Conservation (phyloP, 2,113 vertebrate genomes). For the Atrichornis clamosus region DNA sequence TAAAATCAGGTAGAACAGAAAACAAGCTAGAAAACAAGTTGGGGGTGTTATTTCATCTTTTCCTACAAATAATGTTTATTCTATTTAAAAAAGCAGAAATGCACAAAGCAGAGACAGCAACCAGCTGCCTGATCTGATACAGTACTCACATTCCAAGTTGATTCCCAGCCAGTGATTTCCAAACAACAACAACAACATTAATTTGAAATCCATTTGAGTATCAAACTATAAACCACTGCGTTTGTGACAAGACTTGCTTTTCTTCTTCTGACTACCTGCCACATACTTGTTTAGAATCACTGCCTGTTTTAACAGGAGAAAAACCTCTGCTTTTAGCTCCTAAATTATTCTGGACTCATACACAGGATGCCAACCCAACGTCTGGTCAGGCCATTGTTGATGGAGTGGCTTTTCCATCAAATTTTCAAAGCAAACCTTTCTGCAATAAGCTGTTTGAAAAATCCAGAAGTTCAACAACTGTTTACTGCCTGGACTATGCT, state of each 20-base stretch:
- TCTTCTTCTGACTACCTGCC: neutral
- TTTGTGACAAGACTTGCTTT: neutral
- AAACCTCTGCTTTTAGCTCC: neutral
- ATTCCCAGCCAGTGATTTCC: neutral
- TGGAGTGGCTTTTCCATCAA: neutral
- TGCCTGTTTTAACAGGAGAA: neutral
- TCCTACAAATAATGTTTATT: neutral
- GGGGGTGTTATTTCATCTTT: neutral
- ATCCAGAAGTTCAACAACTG: neutral
- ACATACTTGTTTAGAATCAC: neutral
- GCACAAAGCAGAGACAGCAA: neutral
- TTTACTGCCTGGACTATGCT: neutral
- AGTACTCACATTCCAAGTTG: neutral
- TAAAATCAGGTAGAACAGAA: neutral
- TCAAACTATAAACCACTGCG: neutral
- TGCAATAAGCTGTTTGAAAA: neutral
- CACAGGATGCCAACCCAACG: neutral
- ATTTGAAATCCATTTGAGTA: neutral
- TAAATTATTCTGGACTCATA: neutral
- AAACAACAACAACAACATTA: neutral
- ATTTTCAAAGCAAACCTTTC: neutral
- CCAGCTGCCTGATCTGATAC: neutral
- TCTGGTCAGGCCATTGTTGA: neutral
- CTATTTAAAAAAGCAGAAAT: neutral
- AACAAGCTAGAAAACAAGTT: neutral